phyloP scores from a whole-genome alignment of 2,113 vertebrate species.

The Vireo altiloquus region DNA sequence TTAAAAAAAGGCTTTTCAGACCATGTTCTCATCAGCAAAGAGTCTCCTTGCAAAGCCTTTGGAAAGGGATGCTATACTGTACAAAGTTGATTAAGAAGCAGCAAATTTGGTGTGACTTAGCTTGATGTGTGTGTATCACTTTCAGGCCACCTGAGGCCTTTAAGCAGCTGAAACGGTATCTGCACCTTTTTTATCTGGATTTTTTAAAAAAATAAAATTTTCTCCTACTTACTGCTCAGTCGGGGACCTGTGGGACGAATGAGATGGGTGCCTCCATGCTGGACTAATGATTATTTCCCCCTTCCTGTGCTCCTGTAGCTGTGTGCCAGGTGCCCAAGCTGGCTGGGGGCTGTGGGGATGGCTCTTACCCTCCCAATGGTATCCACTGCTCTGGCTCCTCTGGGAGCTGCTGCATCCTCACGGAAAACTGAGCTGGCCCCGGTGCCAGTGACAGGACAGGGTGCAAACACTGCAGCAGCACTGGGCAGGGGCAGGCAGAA shows the following conservation, averaged over 20 bases:
- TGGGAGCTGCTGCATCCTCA: neutral
- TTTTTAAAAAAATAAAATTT: neutral
- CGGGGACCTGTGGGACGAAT: rapidly evolving
- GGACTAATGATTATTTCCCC: neutral
- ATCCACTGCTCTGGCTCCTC: rapidly evolving
- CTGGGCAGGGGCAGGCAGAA: neutral
- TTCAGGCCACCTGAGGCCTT: neutral
- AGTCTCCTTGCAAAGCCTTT: neutral
- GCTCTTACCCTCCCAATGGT: neutral
- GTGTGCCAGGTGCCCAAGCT: neutral
- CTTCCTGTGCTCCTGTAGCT: neutral
- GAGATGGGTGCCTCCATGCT: neutral
- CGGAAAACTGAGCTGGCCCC: rapidly evolving
- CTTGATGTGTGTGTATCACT: neutral
- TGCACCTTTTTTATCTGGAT: neutral
- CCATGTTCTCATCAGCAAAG: neutral
- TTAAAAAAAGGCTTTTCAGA: neutral
- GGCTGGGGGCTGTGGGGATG: neutral
- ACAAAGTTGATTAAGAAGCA: neutral
- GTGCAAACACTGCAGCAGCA: rapidly evolving
- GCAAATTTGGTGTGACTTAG: neutral
- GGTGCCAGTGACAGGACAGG: neutral
- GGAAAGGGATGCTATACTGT: neutral
- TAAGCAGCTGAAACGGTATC: neutral
- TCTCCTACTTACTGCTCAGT: neutral